Conservation (phyloP, 2,113 vertebrate genomes). For the Oncorhynchus tshawytscha region DNA sequence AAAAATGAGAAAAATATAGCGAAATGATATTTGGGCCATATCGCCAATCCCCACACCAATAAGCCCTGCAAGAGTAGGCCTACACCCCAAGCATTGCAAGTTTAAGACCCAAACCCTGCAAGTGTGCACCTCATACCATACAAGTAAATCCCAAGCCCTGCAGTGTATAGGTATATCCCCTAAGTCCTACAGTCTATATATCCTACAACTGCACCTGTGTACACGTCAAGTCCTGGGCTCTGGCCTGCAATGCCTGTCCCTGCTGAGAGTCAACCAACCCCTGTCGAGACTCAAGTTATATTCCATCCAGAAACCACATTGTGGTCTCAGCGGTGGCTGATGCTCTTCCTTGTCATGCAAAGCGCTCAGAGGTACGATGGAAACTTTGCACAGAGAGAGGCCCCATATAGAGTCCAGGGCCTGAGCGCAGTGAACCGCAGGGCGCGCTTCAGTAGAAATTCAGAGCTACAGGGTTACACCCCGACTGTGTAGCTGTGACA, state of each 20-base stretch:
- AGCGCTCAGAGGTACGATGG: constrained; percentile 59
- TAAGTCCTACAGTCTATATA: background rate
- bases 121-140: background rate
- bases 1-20: no score
- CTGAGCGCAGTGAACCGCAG: constrained; percentile 57
- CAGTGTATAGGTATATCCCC: background rate
- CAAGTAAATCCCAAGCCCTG: background rate
- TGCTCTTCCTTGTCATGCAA: constrained; percentile 48
- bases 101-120: background rate
- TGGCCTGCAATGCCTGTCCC: background rate
- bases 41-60: no score
- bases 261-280: background rate
- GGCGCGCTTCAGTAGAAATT: constrained; percentile 24
- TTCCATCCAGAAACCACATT: constrained; percentile 80
- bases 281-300: constrained; percentile 15
- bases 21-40: no score
- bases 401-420: constrained; percentile 60
- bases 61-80: no score
- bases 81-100: background rate
- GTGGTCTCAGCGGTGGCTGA: constrained; percentile 65
- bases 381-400: constrained; percentile 56
- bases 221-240: background rate
- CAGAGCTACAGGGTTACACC: constrained; percentile 14
- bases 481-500: background rate
- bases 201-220: background rate